Conservation (phyloP, 2,113 vertebrate genomes). For the Mystacornis crossleyi region DNA sequence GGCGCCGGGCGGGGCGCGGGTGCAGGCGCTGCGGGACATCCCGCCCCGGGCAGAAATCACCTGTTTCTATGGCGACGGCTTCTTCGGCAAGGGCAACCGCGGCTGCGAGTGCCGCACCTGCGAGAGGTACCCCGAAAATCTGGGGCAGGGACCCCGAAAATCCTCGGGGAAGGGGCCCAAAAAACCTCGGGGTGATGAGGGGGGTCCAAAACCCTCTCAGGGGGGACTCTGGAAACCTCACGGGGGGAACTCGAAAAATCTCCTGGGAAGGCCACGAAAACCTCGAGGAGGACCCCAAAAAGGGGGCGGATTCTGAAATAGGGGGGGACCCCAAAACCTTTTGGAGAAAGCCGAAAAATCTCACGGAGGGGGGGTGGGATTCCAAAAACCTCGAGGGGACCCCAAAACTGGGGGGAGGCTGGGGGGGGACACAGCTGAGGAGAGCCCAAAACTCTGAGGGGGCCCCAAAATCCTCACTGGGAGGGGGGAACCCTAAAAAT, state of each 20-base stretch:
- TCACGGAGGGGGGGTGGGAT: no score
- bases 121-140: not conserved
- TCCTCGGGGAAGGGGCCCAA: no score
- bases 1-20: not conserved
- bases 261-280: not conserved
- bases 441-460: no score
- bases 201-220: not conserved
- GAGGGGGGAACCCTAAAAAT: no score
- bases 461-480: not conserved
- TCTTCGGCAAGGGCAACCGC: not conserved
- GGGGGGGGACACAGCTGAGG: no score
- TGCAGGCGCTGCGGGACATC: not conserved
- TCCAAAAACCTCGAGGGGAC: no score
- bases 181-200: not conserved
- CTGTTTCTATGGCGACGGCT: not conserved
- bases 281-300: not conserved
- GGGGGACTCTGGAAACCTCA: no score
- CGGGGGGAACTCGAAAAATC: no score
- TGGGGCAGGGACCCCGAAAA: rapidly evolving
- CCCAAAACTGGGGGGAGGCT: no score
- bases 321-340: not conserved
- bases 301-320: no score
- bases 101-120: not conserved
- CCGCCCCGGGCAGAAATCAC: not conserved
- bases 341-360: not conserved